These are phyloP conservation scores for Petromus typicus DNA, from an alignment of 2,113 vertebrate genomes.

Conservation along the genomic window DNA sequence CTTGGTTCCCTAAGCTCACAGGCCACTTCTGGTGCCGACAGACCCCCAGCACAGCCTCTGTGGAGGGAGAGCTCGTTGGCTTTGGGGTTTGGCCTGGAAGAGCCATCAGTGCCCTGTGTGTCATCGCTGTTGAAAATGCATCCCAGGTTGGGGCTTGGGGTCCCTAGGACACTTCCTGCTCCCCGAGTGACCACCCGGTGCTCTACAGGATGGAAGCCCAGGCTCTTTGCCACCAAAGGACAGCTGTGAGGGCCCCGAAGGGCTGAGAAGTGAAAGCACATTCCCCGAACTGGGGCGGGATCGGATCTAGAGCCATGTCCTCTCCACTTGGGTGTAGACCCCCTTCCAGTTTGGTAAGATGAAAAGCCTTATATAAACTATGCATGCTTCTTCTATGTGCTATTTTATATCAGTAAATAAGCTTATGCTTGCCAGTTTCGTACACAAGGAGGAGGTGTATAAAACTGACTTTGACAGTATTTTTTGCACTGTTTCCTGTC, in stretches of 20 bases:
- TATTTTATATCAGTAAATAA: slow-evolving; percentile 91
- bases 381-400: slow-evolving; percentile 93
- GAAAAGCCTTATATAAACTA: slow-evolving; percentile 87
- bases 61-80: not conserved
- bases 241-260: too few species aligned
- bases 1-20: too few species aligned
- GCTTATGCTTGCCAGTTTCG: slow-evolving; percentile 89
- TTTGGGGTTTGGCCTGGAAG: not conserved
- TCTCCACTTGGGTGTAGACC: slow-evolving; percentile 62
- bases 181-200: not conserved
- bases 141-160: slow-evolving; percentile 47
- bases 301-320: not conserved
- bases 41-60: not conserved
- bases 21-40: too few species aligned
- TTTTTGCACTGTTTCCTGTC: slow-evolving; percentile 90
- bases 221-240: not conserved
- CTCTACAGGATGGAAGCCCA: not conserved
- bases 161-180: not conserved
- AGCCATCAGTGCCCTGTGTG: fast-evolving
- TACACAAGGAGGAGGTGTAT: slow-evolving; percentile 81
- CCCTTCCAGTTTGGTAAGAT: slow-evolving; percentile 69
- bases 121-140: not conserved
- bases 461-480: slow-evolving; percentile 92
- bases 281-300: slow-evolving; percentile 55
- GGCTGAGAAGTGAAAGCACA: not conserved